Base-by-base conservation (phyloP, 2,888 invertebrate genomes). In the Hartigia nigra region DNA sequence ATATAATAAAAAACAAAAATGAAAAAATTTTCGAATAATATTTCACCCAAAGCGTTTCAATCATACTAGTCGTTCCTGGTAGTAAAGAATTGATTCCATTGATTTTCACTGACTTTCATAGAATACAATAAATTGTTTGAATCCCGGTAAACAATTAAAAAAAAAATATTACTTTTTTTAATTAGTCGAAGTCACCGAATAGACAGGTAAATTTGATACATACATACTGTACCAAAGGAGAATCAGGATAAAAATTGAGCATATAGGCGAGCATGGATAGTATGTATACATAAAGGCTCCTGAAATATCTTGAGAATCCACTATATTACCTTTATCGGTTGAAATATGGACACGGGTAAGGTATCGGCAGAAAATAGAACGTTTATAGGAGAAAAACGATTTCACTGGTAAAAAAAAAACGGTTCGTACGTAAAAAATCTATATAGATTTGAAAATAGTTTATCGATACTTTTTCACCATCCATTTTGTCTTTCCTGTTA, bases 321-420 rank as follows among this genome's bases (percentile, higher is more conserved):
- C 80, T 85, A 83, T 82, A 84, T 84, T 84, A 86, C 79, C 82
- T 87, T 87, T 87, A 86, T 86, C 86, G 84, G 78, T 74, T 83
- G 82, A 85, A 85, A 86, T 85, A 87, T 87, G 85, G 83, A 85
- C 84, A 82, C 78, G 80, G 82, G 82, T 86, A 86, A 86, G 83
- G 77, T 81, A 79, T 74, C 77, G 79, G 74, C 77, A 80, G 86
- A 82, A 84, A 86, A 87, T 86, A 84, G 83, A 83, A 81, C 84
- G 82, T 85, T 86, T 82, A 80, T 72, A 74, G 32, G 76, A 77
- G 74, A 74, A 70, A 69, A 72, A 55, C 39, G 1, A 23, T 55
- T 55, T 55, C 2, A 4, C 39, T 55, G 23, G 9, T 23, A 37
- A 55, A 55, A 55, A 55, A 55, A 23, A 55, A 55, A 55, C 5